Evolutionary conservation across 2,113 vertebrate species (phyloP), one percentile per base, ranked within the genome.

Genomic region (Chaenocephalus aceratus): DNA sequence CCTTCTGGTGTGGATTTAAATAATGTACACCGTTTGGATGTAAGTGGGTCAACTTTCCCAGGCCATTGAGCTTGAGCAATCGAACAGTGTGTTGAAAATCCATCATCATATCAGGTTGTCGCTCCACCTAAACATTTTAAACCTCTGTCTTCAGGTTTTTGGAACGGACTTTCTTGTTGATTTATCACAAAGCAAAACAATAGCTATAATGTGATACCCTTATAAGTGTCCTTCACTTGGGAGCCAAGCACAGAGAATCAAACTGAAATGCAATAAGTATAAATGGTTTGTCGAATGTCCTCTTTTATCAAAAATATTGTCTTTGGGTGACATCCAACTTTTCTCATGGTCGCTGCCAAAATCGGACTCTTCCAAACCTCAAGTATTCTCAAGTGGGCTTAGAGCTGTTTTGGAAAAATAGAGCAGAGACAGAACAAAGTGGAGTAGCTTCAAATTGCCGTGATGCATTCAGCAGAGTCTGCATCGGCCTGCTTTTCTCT

Each of bases 271-370:
- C 79, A 86, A 88, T 91, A 92, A 91, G 86, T 80, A 79, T 83
- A 78, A 84, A 89, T 78, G 76, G 79, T 80, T 88, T 90, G 83
- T 88, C 67, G 79, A 72, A 67, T 85, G 87, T 86, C 76, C 79
- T 91, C 61, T 87, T 82, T 87, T 77, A 84, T 83, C 82, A 86
- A 85, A 90, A 91, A 93, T 92, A 91, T 95, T 94, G 91, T 86
- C 74, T 84, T 92, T 95, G 94, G 93, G 48, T 57, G 58, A 21
- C 10, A 7, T 92, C 92, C 92, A 94, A 71, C 75, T 75, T 88
- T 83, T 90, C 69, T 83, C 59, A 44, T 61, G 65, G 71, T 59
- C 77, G 59, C 58, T 91, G 92, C 90, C 92, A 94, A 89, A 93
- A 79, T 75, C 86, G 62, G 79, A 80, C 79, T 81, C 81, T 64